Evolutionary conservation across 2,797 vertebrate species (phyloP).

Genomic region (Melanotaenia pygmaea): DNA sequence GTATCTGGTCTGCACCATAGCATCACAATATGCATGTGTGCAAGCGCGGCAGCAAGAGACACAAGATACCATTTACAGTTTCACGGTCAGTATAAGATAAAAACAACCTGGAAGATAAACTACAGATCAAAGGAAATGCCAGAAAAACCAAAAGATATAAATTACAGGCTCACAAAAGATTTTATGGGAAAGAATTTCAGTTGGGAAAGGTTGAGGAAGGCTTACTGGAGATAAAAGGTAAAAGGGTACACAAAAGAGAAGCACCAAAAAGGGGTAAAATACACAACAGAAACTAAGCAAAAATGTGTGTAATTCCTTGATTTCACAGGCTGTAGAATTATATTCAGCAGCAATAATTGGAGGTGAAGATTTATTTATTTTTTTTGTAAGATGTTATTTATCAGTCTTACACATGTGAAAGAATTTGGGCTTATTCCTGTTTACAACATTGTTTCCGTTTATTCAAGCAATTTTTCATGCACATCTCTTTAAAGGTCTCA

Average conservation of each 20-base stretch:
- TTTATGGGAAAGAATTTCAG: conserved; percentile 1
- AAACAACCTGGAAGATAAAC: conserved; percentile 33
- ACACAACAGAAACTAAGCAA: neutral
- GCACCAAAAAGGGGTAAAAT: neutral
- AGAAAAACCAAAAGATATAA: conserved; percentile 26
- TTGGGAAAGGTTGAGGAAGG: conserved; percentile 8
- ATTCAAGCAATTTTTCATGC: neutral
- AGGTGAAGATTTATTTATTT: neutral
- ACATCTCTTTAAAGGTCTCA: neutral
- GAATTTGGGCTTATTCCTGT: neutral
- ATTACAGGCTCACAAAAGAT: conserved; percentile 15
- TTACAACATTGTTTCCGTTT: neutral
- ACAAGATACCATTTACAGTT: conserved; percentile 31
- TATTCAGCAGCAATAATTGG: neutral
- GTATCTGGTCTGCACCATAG: conserved; percentile 33
- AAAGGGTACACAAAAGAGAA: neutral
- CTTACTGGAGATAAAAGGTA: conserved; percentile 15
- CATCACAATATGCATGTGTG: neutral
- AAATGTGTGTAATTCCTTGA: neutral
- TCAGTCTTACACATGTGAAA: neutral
- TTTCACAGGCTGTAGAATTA: no score
- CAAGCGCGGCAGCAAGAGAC: neutral
- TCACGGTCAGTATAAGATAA: conserved; percentile 42
- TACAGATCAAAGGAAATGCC: conserved; percentile 44
- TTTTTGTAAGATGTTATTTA: neutral